Conservation (phyloP, 2,797 vertebrate species). For the Discoglossus pictus region DNA sequence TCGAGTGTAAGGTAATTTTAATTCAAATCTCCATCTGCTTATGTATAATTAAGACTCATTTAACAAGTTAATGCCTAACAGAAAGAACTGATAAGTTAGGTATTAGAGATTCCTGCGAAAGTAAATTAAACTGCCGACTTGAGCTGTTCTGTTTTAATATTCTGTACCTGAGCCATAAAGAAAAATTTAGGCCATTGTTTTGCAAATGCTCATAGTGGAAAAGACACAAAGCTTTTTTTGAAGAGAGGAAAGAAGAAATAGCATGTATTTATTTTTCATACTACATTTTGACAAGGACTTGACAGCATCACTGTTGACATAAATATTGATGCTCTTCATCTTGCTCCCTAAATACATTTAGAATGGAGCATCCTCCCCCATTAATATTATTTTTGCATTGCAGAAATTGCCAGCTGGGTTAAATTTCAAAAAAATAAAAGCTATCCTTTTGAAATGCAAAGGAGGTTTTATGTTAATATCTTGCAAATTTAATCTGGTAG, state of each 20-base stretch:
- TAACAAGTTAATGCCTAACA: constrained; percentile 83
- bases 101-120: constrained; percentile 76
- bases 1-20: constrained; percentile 89
- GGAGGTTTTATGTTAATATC: constrained; percentile 62
- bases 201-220: constrained; percentile 59
- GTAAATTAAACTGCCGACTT: constrained; percentile 75
- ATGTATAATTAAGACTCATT: constrained; percentile 86
- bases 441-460: constrained; percentile 61
- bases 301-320: constrained; percentile 61
- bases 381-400: constrained; percentile 64
- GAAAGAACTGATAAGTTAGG: constrained; percentile 75
- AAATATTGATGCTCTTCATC: constrained; percentile 67
- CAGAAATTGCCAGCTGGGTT: constrained; percentile 61
- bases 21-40: constrained; percentile 91
- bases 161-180: constrained; percentile 62
- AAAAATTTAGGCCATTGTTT: constrained; percentile 48
- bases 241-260: background rate
- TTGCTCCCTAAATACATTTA: constrained; percentile 56
- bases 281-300: constrained; percentile 47
- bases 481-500: constrained; percentile 58
- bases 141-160: constrained; percentile 71
- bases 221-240: constrained; percentile 42
- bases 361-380: constrained; percentile 47
- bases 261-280: constrained; percentile 56
- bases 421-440: constrained; percentile 65